Evolutionary conservation across 1,140 invertebrate species (phyloP).

Genomic region (Pectinophora gossypiella): DNA sequence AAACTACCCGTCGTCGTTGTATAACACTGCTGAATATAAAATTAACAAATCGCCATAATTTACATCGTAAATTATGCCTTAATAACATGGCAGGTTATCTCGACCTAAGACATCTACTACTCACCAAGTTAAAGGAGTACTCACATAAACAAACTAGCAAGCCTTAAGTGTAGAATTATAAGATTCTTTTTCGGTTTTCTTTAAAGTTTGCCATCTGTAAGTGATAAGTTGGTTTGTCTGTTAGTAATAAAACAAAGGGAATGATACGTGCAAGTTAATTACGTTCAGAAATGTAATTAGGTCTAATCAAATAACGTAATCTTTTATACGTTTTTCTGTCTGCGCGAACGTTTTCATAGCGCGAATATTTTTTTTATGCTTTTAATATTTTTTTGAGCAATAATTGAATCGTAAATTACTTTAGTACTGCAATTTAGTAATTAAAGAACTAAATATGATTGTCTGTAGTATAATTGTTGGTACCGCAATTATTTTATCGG

Average conservation of each 20-base stretch:
- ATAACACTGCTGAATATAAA: slow-evolving; percentile 45
- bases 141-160: background rate
- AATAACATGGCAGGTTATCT: slow-evolving; percentile 62
- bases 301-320: slow-evolving; percentile 65
- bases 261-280: slow-evolving; percentile 66
- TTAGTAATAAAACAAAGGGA: slow-evolving; percentile 65
- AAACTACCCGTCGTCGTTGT: slow-evolving; percentile 37
- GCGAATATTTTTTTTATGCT: too few species aligned
- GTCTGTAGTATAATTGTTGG: too few species aligned
- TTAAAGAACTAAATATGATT: too few species aligned
- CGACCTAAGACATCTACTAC: slow-evolving; percentile 50
- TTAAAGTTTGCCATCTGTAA: slow-evolving; percentile 7
- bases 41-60: slow-evolving; percentile 69
- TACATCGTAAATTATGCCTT: slow-evolving; percentile 63
- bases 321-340: slow-evolving; percentile 48
- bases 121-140: background rate
- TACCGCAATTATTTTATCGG: too few species aligned
- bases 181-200: slow-evolving; percentile 13
- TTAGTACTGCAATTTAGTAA: too few species aligned
- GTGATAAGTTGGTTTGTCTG: slow-evolving; percentile 27
- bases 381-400: too few species aligned
- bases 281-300: slow-evolving; percentile 65
- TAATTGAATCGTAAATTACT: too few species aligned
- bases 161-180: background rate
- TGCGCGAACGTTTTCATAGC: slow-evolving; percentile 25